These are phyloP conservation scores for Eilema griseolum DNA, from an alignment of 2,888 invertebrate genomes.

Conservation along the genomic window DNA sequence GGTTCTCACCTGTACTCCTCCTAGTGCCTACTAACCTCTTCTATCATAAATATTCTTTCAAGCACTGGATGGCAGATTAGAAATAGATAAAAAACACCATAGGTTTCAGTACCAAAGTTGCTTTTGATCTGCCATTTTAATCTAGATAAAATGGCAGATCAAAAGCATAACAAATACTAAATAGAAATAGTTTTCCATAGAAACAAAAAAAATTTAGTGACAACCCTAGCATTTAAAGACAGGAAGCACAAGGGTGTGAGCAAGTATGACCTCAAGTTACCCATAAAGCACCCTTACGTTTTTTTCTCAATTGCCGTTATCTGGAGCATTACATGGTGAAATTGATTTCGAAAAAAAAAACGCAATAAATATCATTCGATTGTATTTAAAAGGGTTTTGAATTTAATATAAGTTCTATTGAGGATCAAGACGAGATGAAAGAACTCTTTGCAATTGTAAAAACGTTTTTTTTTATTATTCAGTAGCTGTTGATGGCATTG, in stretches of 20 bases:
- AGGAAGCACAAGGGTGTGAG: slow-evolving; percentile 86
- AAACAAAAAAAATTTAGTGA: slow-evolving; percentile 32
- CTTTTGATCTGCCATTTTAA: too few relatives aligned
- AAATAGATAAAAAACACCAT: too few relatives aligned
- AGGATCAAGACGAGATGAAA: slow-evolving; percentile 72
- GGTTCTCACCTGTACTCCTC: too few relatives aligned
- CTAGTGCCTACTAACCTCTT: too few relatives aligned
- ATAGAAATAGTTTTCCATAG: not conserved
- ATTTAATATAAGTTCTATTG: slow-evolving; percentile 82
- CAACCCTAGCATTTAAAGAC: slow-evolving; percentile 71
- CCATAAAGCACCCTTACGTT: slow-evolving; percentile 75
- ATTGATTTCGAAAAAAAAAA: slow-evolving; percentile 74
- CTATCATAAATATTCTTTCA: too few relatives aligned
- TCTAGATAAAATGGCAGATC: not conserved
- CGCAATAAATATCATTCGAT: slow-evolving; percentile 85
- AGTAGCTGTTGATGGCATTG: slow-evolving; percentile 52
- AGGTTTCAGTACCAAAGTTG: too few relatives aligned
- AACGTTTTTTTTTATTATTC: slow-evolving; percentile 55
- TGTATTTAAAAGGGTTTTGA: slow-evolving; percentile 84
- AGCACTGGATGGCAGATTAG: too few relatives aligned
- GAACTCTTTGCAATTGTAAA: slow-evolving; percentile 64
- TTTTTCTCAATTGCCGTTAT: slow-evolving; percentile 68
- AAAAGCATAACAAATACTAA: too few relatives aligned
- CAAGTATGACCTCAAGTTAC: slow-evolving; percentile 85
- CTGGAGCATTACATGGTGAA: slow-evolving; percentile 79